Percentiles rank a stretch among this genome's conserved stretches.
phyloP scores from a whole-genome alignment of 2,797 vertebrate species.

The Kryptolebias ocellatus region DNA sequence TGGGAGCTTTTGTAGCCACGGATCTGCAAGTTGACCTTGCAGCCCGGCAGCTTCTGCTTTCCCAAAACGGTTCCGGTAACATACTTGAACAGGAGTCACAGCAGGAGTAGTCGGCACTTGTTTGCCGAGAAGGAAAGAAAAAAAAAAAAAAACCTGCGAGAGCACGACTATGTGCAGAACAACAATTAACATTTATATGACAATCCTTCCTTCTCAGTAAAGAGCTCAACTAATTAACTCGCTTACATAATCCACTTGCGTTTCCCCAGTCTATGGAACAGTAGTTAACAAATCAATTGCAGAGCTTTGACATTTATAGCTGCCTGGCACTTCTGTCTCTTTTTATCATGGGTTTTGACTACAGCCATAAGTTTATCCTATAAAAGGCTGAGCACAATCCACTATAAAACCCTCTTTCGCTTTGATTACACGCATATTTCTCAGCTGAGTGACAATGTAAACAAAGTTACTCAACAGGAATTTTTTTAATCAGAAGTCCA shows the following conservation, averaged over 20 bases:
- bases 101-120: slow-evolving; percentile 61
- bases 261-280: slow-evolving; percentile 13
- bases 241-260: slow-evolving; percentile 34
- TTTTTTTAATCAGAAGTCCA: slow-evolving; percentile 18
- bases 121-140: slow-evolving; percentile 37
- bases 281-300: slow-evolving; percentile 29
- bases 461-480: slow-evolving; percentile 26
- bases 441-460: slow-evolving; percentile 38
- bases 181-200: slow-evolving; percentile 40
- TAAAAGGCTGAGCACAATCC: slow-evolving; percentile 52
- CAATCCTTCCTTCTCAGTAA: slow-evolving; percentile 34
- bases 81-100: slow-evolving; percentile 57
- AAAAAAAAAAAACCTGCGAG: slow-evolving; percentile 29
- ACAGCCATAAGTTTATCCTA: slow-evolving; percentile 60
- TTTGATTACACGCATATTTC: slow-evolving; percentile 53
- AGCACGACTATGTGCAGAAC: slow-evolving; percentile 24
- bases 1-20: slow-evolving; percentile 43
- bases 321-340: slow-evolving; percentile 37
- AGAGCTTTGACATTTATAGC: slow-evolving; percentile 55
- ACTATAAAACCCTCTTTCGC: slow-evolving; percentile 55
- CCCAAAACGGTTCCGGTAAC: slow-evolving; percentile 54
- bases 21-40: slow-evolving; percentile 66
- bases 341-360: slow-evolving; percentile 58
- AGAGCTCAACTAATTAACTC: slow-evolving; percentile 50
- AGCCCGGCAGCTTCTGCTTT: slow-evolving; percentile 49